These are phyloP conservation scores for Sturnus vulgaris DNA, from an alignment of 2,113 vertebrate species.

Conservation along the genomic window DNA sequence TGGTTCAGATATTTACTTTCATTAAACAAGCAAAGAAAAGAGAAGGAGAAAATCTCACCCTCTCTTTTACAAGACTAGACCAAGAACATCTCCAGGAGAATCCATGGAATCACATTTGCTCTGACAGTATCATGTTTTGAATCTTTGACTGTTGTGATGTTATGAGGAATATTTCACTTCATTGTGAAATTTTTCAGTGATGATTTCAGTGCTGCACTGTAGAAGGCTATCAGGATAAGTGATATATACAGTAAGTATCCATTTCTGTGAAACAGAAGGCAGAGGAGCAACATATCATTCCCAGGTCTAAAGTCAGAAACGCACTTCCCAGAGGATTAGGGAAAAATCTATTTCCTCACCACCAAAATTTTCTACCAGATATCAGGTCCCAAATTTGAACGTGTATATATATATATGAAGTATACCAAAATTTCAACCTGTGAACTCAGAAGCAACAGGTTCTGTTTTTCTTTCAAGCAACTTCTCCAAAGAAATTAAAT, in stretches of 20 bases:
- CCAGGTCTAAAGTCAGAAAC: not conserved
- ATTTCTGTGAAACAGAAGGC: constrained; percentile 6
- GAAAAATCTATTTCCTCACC: not conserved
- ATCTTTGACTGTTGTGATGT: not conserved
- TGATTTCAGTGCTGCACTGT: not conserved
- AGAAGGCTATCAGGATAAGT: not conserved
- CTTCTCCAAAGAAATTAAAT: not conserved
- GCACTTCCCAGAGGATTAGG: not conserved
- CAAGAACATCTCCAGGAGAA: not conserved
- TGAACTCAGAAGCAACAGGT: not conserved
- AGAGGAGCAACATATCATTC: not conserved
- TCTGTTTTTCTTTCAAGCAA: not conserved
- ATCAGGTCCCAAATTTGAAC: not conserved
- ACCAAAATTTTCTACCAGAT: not conserved
- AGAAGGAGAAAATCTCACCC: not conserved
- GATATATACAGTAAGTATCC: not conserved
- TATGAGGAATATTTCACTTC: not conserved
- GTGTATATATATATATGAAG: not conserved
- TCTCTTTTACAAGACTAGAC: not conserved
- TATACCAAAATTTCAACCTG: not conserved
- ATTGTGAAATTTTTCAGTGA: not conserved
- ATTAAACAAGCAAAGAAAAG: not conserved
- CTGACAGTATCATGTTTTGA: not conserved
- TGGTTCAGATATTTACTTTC: not conserved
- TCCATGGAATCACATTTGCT: not conserved